Conservation (phyloP, 2,888 invertebrate genomes). For the Netelia inedita region DNA sequence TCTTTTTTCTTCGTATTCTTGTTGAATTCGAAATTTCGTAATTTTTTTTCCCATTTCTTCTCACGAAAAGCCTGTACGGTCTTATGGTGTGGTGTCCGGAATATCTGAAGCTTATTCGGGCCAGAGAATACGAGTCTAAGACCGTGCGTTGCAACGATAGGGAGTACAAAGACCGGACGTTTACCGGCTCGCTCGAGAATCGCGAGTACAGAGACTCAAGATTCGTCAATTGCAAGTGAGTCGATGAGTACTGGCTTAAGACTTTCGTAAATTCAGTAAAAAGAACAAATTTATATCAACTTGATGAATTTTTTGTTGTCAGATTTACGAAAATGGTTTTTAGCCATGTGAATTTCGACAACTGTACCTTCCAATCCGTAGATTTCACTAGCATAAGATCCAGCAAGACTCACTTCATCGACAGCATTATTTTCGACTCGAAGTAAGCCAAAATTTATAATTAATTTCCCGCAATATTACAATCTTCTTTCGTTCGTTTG, state of each 20-base stretch:
- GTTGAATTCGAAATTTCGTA: conserved; percentile 33
- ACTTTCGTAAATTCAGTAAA: background rate
- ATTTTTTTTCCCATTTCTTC: conserved; percentile 84
- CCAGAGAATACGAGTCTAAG: conserved; percentile 83
- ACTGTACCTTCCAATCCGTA: conserved; percentile 90
- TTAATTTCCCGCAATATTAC: background rate
- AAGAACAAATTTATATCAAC: background rate
- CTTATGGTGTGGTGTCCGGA: conserved; percentile 87
- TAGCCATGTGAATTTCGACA: conserved; percentile 90
- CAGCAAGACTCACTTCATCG: conserved; percentile 89
- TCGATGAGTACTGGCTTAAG: background rate
- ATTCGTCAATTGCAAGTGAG: conserved; percentile 88
- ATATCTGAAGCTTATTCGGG: conserved; percentile 84
- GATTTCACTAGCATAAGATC: conserved; percentile 91
- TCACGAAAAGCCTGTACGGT: conserved; percentile 85
- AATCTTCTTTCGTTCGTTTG: background rate
- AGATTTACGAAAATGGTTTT: conserved; percentile 89
- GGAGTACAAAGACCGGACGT: conserved; percentile 85
- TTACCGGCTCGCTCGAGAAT: conserved; percentile 89
- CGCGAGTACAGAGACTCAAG: conserved; percentile 87
- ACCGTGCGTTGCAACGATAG: conserved; percentile 79
- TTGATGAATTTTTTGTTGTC: conserved; percentile 65
- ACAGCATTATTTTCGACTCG: conserved; percentile 88
- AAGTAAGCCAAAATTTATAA: conserved; percentile 85
- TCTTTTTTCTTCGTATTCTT: conserved; percentile 78